phyloP scores from a whole-genome alignment of 2,888 invertebrate genomes.

The Limenitis camilla region DNA sequence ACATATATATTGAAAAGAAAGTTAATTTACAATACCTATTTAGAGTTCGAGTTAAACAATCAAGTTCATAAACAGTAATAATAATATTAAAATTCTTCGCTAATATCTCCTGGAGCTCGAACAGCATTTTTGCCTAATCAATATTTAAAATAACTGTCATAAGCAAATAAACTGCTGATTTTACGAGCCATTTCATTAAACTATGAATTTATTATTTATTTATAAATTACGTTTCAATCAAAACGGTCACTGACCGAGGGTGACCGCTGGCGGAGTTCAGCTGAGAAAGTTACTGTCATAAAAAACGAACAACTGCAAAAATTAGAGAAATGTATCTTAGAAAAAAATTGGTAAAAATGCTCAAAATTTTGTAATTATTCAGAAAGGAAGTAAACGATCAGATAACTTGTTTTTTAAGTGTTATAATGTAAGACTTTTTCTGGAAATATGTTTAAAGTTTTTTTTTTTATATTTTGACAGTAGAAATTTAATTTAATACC shows the following conservation, averaged over 20 bases:
- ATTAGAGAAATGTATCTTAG: neutral
- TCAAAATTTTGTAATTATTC: too few relatives aligned
- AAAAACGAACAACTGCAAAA: constrained; percentile 13
- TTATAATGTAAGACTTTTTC: too few relatives aligned
- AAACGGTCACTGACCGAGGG: constrained; percentile 15
- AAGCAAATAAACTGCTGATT: constrained; percentile 13
- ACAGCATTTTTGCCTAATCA: constrained; percentile 7
- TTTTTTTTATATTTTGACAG: too few relatives aligned
- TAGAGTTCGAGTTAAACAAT: too few relatives aligned
- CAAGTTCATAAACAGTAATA: neutral
- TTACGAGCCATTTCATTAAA: constrained; percentile 14
- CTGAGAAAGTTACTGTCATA: constrained; percentile 17
- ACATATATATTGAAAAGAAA: too few relatives aligned
- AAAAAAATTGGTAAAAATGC: neutral
- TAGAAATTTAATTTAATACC: too few relatives aligned
- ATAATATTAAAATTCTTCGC: neutral
- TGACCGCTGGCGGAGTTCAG: constrained; percentile 15
- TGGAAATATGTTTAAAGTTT: too few relatives aligned
- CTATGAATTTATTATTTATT: constrained; percentile 17
- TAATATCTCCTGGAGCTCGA: neutral
- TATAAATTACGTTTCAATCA: constrained; percentile 14
- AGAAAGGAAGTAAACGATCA: neutral
- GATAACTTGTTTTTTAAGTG: too few relatives aligned
- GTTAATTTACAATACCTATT: too few relatives aligned
- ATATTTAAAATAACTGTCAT: constrained; percentile 10